phyloP scores from a whole-genome alignment of 2,888 invertebrate genomes.

The Callosobruchus maculatus region DNA sequence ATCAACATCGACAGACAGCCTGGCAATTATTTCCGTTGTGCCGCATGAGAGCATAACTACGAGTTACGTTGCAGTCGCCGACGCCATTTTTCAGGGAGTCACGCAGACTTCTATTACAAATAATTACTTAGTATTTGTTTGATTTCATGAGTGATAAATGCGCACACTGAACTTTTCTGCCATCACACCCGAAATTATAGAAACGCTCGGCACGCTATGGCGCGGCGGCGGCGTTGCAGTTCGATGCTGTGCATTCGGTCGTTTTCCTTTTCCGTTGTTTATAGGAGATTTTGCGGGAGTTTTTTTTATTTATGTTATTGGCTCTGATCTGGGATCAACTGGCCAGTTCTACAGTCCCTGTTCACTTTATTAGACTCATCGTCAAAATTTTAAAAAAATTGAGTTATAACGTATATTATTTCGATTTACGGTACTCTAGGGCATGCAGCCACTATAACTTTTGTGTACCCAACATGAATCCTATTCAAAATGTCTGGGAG shows the following conservation, averaged over 20 bases:
- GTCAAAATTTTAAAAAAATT: too few relatives aligned
- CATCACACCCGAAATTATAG: constrained; percentile 9
- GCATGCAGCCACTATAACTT: too few relatives aligned
- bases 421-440: too few relatives aligned
- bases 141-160: constrained; percentile 31
- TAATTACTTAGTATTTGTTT: constrained; percentile 42
- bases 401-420: too few relatives aligned
- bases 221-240: too few relatives aligned
- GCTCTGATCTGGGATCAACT: too few relatives aligned
- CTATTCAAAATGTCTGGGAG: too few relatives aligned
- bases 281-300: too few relatives aligned
- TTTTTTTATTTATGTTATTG: too few relatives aligned
- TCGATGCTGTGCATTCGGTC: background rate
- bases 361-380: too few relatives aligned
- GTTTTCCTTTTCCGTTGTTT: background rate
- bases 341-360: too few relatives aligned
- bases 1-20: constrained; percentile 38
- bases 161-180: background rate
- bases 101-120: constrained; percentile 41
- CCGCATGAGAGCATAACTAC: constrained; percentile 33
- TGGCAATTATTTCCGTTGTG: constrained; percentile 44
- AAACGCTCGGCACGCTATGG: constrained; percentile 1
- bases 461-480: too few relatives aligned
- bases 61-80: constrained; percentile 29
- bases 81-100: constrained; percentile 42